phyloP scores from a whole-genome alignment of 2,113 vertebrate species.

The Microtus oregoni region DNA sequence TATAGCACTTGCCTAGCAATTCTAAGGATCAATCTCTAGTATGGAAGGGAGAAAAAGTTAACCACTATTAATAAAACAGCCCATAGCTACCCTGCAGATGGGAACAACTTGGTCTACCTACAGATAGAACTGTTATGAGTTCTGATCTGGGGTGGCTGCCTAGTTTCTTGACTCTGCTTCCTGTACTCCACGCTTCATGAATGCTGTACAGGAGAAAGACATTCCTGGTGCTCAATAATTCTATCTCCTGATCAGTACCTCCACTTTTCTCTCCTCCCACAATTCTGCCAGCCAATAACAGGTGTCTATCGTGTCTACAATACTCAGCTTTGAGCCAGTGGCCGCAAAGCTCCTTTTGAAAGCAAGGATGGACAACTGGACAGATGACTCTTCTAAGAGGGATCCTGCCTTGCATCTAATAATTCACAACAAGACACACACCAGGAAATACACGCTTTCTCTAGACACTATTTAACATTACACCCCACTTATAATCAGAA shows the following conservation, averaged over 20 bases:
- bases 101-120: background rate
- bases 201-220: background rate
- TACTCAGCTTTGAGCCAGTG: background rate
- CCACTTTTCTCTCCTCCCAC: background rate
- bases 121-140: background rate
- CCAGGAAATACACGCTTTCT: constrained; percentile 2
- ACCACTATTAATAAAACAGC: constrained; percentile 6
- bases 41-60: background rate
- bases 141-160: background rate
- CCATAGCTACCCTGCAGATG: background rate
- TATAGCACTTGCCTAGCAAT: background rate
- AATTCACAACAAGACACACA: background rate
- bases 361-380: background rate
- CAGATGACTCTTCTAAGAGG: background rate
- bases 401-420: background rate
- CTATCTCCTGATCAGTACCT: background rate
- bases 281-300: background rate
- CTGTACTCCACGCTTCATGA: rapidly evolving
- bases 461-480: background rate
- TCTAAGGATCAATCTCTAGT: background rate
- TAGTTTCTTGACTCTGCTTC: background rate
- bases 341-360: background rate
- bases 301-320: background rate
- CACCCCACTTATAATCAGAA: background rate
- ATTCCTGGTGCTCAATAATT: background rate